phyloP scores from a whole-genome alignment of 2,113 vertebrate species.

The Pycnonotus jocosus region DNA sequence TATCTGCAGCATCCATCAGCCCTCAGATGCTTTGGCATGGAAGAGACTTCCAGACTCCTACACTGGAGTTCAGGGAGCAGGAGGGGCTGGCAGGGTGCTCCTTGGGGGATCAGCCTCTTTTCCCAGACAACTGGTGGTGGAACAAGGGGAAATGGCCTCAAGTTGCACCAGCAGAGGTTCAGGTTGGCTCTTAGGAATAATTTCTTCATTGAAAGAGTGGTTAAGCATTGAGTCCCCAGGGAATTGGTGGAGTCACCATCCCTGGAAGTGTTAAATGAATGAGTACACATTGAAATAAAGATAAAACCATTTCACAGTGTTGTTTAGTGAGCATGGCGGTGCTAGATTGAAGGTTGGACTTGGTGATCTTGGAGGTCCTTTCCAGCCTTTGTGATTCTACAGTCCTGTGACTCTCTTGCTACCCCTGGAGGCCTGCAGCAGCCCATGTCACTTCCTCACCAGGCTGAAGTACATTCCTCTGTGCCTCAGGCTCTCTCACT shows the following conservation, averaged over 20 bases:
- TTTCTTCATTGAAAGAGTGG: not conserved
- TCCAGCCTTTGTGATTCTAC: not conserved
- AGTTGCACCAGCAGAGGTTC: not conserved
- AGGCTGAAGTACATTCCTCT: not conserved
- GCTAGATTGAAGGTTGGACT: not conserved
- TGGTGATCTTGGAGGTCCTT: not conserved
- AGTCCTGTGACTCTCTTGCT: not conserved
- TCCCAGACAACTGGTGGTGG: not conserved
- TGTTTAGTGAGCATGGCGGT: not conserved
- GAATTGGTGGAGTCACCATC: not conserved
- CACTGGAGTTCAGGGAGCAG: not conserved
- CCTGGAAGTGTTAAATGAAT: not conserved
- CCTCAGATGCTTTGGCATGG: not conserved
- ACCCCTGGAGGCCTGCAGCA: not conserved
- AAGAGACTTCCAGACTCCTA: not conserved
- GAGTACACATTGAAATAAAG: not conserved
- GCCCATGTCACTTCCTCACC: not conserved
- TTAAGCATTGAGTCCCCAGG: accelerated
- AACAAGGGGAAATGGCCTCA: not conserved
- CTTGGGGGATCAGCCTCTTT: not conserved
- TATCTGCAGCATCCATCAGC: not conserved
- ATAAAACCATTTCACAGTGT: not conserved
- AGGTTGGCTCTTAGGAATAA: not conserved
- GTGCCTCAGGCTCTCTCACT: not conserved
- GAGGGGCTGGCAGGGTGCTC: not conserved